Base-by-base conservation (phyloP, 30 jellyfish, hydroid and myxozoan species). In the Aurelia sp. region DNA sequence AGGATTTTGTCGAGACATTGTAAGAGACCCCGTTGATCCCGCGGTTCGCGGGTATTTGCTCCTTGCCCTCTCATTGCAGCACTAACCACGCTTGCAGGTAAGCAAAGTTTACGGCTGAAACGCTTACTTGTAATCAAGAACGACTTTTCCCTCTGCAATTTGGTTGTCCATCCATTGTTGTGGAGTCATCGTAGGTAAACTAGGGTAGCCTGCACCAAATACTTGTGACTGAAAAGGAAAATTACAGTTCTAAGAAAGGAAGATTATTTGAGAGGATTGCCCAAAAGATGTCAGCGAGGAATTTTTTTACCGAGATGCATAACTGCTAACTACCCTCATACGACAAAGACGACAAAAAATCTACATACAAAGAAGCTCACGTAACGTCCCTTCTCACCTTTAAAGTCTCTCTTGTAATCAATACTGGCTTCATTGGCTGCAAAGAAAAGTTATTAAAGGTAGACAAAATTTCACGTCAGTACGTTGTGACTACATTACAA, bases 161-260 rank as follows among this genome's bases (percentile, higher is more conserved):
- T 94, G 98, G 81, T 89, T 78, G 62, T 94, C 97, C 92, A 94
- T 75, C 86, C 89, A 94, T 63, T 94, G 96, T 53, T 94, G 96
- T 48, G 91, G 93, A 13, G 97, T 77, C 93, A 94, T 94, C 9
- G 96, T 48, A 35, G 99, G 99, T 62, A 94, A 62, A 70, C 96
- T 94, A 4, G 92, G 94, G 75, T 94, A 94, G 13, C 99, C 99
- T 22, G 96, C 97, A 62, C 99, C 99, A 52, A 94, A 88, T 35
- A 94, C 99, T 60, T 89, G 65, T 12, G 88, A 76, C 97, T 93
- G 55, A 37, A 73, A 57, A 50, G 55, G 55, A 44, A 44, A 44
- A 44, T 44, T 44, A 44, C 55, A 7, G 55, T 8, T 44, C 55
- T 44, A 44, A 44, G 9, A 1, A 8, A 44, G 55, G 15, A 44